A percentile compares a stretch with the other conserved stretches of the same genome.
Evolutionary conservation across 2,113 vertebrate species (phyloP).

Genomic region (Nyctibius bracteatus): DNA sequence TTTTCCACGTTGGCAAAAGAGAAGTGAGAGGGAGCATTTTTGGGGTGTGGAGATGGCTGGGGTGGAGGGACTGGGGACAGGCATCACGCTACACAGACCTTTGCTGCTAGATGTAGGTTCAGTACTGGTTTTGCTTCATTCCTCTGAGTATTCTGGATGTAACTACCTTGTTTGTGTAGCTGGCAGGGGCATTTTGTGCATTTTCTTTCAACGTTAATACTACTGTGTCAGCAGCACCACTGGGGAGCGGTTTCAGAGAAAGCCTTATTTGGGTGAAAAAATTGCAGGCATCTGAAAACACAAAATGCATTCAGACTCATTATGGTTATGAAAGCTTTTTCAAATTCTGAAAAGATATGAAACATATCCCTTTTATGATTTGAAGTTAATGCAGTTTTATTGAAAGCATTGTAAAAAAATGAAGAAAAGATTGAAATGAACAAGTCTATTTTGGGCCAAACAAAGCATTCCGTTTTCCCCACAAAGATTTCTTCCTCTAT

Average conservation of each 20-base stretch:
- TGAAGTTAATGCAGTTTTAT: neutral
- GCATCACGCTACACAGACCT: rapidly evolving
- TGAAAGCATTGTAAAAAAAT: neutral
- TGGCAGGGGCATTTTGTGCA: neutral
- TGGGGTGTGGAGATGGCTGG: neutral
- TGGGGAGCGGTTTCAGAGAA: neutral
- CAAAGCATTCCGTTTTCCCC: neutral
- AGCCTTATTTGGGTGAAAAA: conserved; percentile 21
- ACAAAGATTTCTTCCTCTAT: neutral
- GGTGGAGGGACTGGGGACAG: neutral
- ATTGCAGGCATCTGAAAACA: neutral
- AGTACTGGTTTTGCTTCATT: neutral
- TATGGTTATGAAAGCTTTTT: neutral
- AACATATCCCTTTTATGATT: neutral
- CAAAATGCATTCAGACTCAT: neutral
- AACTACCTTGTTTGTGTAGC: neutral
- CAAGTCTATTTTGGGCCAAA: neutral
- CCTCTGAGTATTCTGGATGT: neutral
- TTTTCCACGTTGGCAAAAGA: neutral
- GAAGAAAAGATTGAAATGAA: neutral
- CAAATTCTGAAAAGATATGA: neutral
- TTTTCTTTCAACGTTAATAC: neutral
- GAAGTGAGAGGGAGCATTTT: neutral
- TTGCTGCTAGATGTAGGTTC: neutral
- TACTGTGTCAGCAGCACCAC: neutral